phyloP scores from a whole-genome alignment of 1,140 invertebrate species.

The Drosophila sulfurigaster region DNA sequence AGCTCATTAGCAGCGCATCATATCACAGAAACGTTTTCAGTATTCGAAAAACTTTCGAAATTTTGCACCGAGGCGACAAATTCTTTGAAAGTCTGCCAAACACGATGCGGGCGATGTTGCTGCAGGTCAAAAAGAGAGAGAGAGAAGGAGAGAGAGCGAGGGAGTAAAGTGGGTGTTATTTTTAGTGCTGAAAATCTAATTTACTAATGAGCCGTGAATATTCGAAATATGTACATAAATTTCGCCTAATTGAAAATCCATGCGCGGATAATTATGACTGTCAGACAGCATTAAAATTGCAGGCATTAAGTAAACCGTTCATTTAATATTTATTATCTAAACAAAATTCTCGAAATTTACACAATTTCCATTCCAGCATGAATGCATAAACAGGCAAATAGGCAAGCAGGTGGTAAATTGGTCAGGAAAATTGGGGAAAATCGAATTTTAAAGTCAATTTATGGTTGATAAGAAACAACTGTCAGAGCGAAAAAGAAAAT shows the following conservation, averaged over 20 bases:
- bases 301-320: slow-evolving; percentile 6
- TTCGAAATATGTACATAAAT: slow-evolving; percentile 74
- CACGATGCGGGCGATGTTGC: slow-evolving; percentile 19
- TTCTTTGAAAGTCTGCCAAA: slow-evolving; percentile 58
- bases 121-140: no score
- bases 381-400: neutral
- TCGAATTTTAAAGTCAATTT: neutral
- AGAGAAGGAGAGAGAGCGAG: no score
- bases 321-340: slow-evolving; percentile 34
- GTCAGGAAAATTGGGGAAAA: neutral
- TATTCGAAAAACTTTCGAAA: slow-evolving; percentile 59
- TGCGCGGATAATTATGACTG: slow-evolving; percentile 73
- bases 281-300: slow-evolving; percentile 61
- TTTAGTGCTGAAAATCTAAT: slow-evolving; percentile 72
- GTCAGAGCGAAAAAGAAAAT: neutral
- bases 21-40: slow-evolving; percentile 37
- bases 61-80: slow-evolving; percentile 69
- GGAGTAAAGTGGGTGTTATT: slow-evolving; percentile 54
- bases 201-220: slow-evolving; percentile 76
- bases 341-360: slow-evolving; percentile 18
- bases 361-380: neutral
- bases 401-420: slow-evolving; percentile 18
- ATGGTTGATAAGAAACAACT: neutral
- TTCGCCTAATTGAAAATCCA: slow-evolving; percentile 78
- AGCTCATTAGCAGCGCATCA: slow-evolving; percentile 66